Base-by-base conservation (phyloP, 2,797 vertebrate genomes). In the Balearica regulorum region DNA sequence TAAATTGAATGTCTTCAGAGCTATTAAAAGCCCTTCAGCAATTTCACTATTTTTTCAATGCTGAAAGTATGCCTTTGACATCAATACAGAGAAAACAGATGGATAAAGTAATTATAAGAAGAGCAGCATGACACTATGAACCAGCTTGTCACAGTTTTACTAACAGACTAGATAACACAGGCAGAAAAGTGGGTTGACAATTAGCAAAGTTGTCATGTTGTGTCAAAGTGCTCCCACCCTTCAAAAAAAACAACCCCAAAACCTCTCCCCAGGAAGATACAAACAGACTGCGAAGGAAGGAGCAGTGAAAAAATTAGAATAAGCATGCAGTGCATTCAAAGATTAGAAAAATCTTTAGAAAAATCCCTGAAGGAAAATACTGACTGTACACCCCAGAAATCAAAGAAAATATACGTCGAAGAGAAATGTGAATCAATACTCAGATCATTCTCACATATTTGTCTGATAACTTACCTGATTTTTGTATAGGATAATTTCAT, bases 21-120 rank as follows among this genome's bases (percentile, higher is more conserved):
- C 69, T 87, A 89, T 94, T 93, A 70, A 90, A 97, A 96, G 66
- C 62, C 60, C 60, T 90, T 94, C 92, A 72, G 93, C 75, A 79
- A 87, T 83, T 93, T 75, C 33, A n/a, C 58, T 73, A 10, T 70
- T 93, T 94, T 88, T 79, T 44, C 60, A 14, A 20, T 13, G 24
- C 51, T 84, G 41, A 65, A 94, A 91, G 46, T 80, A 84, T 69
- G 66, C 14, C 39, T 96, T 72, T 93, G 95, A 96, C 90, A 97
- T 93, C 78, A 83, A 68, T 39, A 60, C 70, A 66, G 54, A 78
- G 57, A 60, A 87, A 96, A 96, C 89, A 93, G 89, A 93, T 92
- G 71, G 90, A 77, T 43, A 61, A 86, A 94, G 51, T 24, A 62
- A 85, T 94, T 79, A 81, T 60, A 80, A 92, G 94, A 81, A 87